These are phyloP conservation scores for Arrhopalites spinosus DNA, from an alignment of 2,888 invertebrate genomes.

Conservation along the genomic window DNA sequence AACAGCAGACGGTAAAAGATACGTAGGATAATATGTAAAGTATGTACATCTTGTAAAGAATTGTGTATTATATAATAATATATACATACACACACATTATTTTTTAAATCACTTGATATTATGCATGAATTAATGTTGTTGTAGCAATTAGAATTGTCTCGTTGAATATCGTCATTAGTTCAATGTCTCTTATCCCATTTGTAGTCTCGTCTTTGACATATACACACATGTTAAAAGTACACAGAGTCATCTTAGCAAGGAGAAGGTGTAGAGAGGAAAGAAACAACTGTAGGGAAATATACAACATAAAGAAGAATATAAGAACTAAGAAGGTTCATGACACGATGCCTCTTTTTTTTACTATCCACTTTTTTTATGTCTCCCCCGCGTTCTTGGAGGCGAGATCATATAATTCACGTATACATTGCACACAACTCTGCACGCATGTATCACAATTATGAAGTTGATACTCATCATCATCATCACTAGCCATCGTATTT, in stretches of 20 bases:
- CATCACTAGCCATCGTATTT: conserved; percentile 4
- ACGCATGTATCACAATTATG: conserved; percentile 28
- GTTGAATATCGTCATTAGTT: conserved; percentile 14
- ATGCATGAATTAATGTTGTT: conserved; percentile 9
- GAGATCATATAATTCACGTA: not conserved
- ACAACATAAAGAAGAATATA: no score
- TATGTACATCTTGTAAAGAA: not conserved
- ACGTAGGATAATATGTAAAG: not conserved
- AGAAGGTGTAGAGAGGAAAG: no score
- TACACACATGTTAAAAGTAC: not conserved
- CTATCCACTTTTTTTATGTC: conserved; percentile 10
- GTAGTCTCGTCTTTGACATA: not conserved
- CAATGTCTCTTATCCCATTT: not conserved
- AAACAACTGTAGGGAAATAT: no score
- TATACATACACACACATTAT: not conserved
- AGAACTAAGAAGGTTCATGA: conserved; percentile 15
- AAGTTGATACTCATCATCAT: conserved; percentile 24
- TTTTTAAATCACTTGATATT: conserved; percentile 15
- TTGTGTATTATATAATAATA: not conserved
- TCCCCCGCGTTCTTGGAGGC: conserved; percentile 5
- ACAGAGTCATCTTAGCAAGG: no score
- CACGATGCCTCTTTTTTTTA: conserved; percentile 4
- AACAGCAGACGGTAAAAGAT: no score
- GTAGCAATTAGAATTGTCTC: conserved; percentile 16
- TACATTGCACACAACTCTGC: not conserved